Conservation (phyloP, 2,797 vertebrate genomes). For the Pseudomugil tenellus region DNA sequence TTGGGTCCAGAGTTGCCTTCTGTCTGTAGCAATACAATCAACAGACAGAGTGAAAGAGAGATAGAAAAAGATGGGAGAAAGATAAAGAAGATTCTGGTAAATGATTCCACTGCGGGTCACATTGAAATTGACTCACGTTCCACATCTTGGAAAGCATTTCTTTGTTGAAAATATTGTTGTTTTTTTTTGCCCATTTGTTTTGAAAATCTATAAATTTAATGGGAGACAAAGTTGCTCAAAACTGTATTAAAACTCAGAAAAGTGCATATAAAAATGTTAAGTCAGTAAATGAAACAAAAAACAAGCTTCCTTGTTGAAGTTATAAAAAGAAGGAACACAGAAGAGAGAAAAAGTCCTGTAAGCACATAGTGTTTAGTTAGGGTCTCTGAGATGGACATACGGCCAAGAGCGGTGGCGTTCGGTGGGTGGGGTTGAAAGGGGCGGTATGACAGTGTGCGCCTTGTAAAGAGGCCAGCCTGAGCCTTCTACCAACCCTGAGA, state of each 20-base stretch:
- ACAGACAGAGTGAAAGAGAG: constrained; percentile 14
- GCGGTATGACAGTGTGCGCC: constrained; percentile 77
- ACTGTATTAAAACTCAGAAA: constrained; percentile 12
- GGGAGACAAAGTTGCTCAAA: constrained; percentile 1
- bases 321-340: constrained; percentile 40
- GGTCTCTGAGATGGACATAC: constrained; percentile 71
- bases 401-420: constrained; percentile 58
- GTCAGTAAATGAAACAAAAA: constrained; percentile 26
- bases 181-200: not conserved
- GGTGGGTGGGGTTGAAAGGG: constrained; percentile 1
- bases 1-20: constrained; percentile 12
- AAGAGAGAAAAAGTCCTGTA: constrained; percentile 67
- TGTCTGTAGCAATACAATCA: constrained; percentile 13
- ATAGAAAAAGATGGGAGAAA: constrained; percentile 24
- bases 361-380: constrained; percentile 78
- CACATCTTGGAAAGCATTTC: not conserved
- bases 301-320: constrained; percentile 20
- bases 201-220: not conserved
- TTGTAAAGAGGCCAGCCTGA: constrained; percentile 70
- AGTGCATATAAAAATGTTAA: constrained; percentile 19
- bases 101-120: not conserved
- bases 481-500: constrained; percentile 71
- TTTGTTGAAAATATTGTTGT: not conserved
- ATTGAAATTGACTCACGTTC: not conserved
- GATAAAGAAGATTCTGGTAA: constrained; percentile 11